Evolutionary conservation across 2,797 vertebrate species (phyloP), one percentile per base, ranked within the genome.

Genomic region (Prunella strophiata): DNA sequence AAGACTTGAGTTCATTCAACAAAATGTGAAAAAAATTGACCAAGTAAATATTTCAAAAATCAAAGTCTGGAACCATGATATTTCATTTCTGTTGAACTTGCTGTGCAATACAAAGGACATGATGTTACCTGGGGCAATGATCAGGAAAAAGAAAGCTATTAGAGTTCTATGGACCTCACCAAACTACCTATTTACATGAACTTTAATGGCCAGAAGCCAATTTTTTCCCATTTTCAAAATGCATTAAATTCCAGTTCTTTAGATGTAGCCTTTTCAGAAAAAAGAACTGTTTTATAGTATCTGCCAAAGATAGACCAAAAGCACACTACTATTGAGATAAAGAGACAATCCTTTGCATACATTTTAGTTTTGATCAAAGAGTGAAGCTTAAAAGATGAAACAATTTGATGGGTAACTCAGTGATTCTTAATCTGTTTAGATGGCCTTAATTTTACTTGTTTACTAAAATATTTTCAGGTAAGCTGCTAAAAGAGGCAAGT

Each of bases 31-130:
- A 86, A 93, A 89, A 90, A 62, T 3, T 3, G 4, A 78, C 13
- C 34, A 51, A 80, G 54, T 52, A 80, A 77, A 27, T 88, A 89
- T 66, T 95, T 84, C 17, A 80, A 86, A 93, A 88, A 59, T 55
- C 40, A 7, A 77, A 84, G 43, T 22, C 66, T 66, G 63, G 58
- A 90, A 85, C 48, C 4, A 34, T 16, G 43, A 29, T 34, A 62
- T 58, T 84, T 58, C 50, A 36, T 80, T 92, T 45, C 38, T 67
- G 29, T 45, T 83, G 66, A 72, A 72, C 18, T 45, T 52, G 40
- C n/a, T 86, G 50, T n/a, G 38, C 25, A 62, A 52, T 32, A 73
- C 7, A 61, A 48, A 68, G 16, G 34, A 63, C 34, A 42, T 9
- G 7, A 73, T 52, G 67, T 47, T 86, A 42, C 36, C 16, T 34